phyloP scores from a whole-genome alignment of 2,888 invertebrate species.

The Trilocha varians region DNA sequence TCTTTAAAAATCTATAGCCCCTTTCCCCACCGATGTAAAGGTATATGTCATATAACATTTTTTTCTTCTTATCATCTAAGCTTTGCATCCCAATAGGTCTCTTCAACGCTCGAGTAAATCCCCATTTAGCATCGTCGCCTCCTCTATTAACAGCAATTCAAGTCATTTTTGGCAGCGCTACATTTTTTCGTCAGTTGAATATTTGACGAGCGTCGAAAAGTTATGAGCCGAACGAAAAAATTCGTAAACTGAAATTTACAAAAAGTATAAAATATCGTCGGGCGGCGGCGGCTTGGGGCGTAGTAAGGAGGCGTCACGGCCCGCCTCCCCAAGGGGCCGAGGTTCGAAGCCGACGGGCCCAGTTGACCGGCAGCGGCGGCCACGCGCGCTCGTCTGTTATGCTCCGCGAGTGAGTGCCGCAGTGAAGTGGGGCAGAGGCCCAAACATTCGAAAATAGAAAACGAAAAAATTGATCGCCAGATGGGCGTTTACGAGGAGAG shows the following conservation, averaged over 20 bases:
- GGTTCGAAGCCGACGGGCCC: constrained; percentile 17
- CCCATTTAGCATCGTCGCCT: no score
- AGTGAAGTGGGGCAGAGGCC: constrained; percentile 68
- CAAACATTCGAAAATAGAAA: constrained; percentile 66
- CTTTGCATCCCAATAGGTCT: no score
- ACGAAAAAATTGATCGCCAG: constrained; percentile 77
- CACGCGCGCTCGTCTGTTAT: constrained; percentile 45
- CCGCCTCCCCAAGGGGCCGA: constrained; percentile 30
- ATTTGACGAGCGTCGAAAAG: constrained; percentile 20
- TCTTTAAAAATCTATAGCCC: no score
- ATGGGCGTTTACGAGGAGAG: constrained; percentile 94
- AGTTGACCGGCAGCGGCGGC: constrained; percentile 63
- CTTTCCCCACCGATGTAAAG: no score
- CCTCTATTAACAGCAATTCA: neutral
- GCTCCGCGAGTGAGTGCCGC: constrained; percentile 54
- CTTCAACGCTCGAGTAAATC: no score
- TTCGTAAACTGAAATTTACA: constrained; percentile 31
- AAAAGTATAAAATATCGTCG: constrained; percentile 16
- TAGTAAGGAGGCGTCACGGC: constrained; percentile 28
- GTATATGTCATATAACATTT: no score
- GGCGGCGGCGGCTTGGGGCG: constrained; percentile 27
- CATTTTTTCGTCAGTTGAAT: neutral
- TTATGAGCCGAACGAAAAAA: constrained; percentile 30
- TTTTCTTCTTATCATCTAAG: no score
- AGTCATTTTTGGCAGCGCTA: neutral